phyloP scores from a whole-genome alignment of 2,113 vertebrate species.

The Tragelaphus scriptus region DNA sequence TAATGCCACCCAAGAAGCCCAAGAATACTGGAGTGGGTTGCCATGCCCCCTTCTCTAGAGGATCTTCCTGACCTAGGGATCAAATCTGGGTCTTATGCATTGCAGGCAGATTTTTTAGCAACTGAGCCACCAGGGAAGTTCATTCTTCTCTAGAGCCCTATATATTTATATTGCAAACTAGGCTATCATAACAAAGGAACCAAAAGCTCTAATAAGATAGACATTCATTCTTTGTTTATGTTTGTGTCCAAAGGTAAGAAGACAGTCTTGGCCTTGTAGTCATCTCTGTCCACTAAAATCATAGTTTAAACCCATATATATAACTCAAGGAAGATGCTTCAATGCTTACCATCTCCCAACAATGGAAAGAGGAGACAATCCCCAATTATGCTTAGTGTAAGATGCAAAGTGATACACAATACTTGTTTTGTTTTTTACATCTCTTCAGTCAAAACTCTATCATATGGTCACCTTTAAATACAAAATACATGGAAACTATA shows the following conservation, averaged over 20 bases:
- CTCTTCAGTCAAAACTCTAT: neutral
- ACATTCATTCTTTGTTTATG: neutral
- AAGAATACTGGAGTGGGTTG: neutral
- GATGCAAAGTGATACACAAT: neutral
- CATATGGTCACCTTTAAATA: neutral
- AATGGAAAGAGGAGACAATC: neutral
- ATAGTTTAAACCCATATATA: neutral
- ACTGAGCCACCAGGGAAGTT: neutral
- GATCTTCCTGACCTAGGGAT: neutral
- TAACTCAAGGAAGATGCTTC: neutral
- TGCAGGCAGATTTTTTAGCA: neutral
- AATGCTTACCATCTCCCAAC: neutral
- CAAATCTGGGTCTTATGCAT: neutral
- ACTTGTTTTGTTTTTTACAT: neutral
- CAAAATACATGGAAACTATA: neutral
- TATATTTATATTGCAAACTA: neutral
- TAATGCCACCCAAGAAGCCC: neutral
- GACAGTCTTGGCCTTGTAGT: neutral
- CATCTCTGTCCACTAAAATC: neutral
- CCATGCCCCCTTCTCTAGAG: neutral
- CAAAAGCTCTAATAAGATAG: neutral
- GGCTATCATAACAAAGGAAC: neutral
- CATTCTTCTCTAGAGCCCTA: neutral
- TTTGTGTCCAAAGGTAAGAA: neutral
- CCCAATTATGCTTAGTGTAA: neutral